phyloP scores from a whole-genome alignment of 2,797 vertebrate genomes.

The Thalassophryne amazonica region DNA sequence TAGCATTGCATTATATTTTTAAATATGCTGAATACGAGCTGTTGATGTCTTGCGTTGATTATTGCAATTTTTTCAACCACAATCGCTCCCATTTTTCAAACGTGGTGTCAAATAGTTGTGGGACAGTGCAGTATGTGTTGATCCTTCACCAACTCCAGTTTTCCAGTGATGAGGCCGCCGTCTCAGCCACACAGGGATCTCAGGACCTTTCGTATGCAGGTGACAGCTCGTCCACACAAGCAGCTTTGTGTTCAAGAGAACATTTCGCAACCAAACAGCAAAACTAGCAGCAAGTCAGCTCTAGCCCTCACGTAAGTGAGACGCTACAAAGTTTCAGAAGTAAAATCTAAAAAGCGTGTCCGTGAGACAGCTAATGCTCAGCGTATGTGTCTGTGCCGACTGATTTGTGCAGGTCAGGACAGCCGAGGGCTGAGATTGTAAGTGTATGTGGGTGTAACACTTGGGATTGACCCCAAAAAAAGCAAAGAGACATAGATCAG shows the following conservation, averaged over 20 bases:
- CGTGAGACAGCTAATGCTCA: background rate
- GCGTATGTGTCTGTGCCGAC: background rate
- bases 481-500: conserved; percentile 20
- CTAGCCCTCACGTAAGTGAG: conserved; percentile 3
- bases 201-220: background rate
- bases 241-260: conserved; percentile 55
- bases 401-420: conserved; percentile 2
- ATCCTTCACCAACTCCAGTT: conserved; percentile 38
- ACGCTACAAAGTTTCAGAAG: background rate
- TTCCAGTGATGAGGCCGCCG: background rate
- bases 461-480: conserved; percentile 25
- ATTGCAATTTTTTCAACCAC: conserved; percentile 28
- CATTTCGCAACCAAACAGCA: conserved; percentile 67
- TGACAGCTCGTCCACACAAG: conserved; percentile 42
- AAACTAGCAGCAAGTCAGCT: conserved; percentile 52
- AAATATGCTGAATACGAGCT: too few relatives aligned
- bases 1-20: too few relatives aligned
- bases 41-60: conserved; percentile 7
- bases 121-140: conserved; percentile 67
- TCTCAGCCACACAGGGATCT: conserved; percentile 20
- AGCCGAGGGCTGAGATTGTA: conserved; percentile 36
- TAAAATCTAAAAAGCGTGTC: background rate
- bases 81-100: conserved; percentile 40
- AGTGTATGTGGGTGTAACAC: conserved; percentile 26
- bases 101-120: conserved; percentile 79